Evolutionary conservation across 1,140 invertebrate species (phyloP), one percentile per base, ranked within the genome.

Genomic region (Olivierus martensii): DNA sequence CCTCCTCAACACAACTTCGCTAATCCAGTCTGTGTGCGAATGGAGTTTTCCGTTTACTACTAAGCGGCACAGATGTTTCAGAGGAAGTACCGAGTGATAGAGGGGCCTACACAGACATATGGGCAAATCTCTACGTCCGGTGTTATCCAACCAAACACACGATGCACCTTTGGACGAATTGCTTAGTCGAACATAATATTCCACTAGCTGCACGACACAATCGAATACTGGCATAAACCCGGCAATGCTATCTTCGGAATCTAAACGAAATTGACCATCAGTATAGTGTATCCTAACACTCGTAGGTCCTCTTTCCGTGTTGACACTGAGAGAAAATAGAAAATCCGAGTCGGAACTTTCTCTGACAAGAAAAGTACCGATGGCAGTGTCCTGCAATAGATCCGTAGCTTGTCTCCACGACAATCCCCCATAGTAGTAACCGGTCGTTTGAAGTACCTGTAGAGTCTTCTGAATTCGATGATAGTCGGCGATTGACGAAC

Each of bases 301-400:
- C 0, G 84, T 90, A 1, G 86, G 84, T 1, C 87, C 87, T 35
- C 78, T 69, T n/a, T 77, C 74, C 0, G 86, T 90, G 66, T 89
- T 84, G 9, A 90, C 81, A 61, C 83, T 87, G 14, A 92, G 70
- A 3, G 85, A 80, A 64, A 83, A 91, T 28, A 84, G 76, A 67
- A 79, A 87, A 57, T 77, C 75, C 3, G 77, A 77, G 65, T 90
- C 83, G 1, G 80, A 80, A 11, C 84, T 88, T 65, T 88, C 81
- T 36, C 88, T 70, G 35, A 90, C 74, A 15, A 90, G 67, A 69
- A 86, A 87, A 0, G 79, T 78, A 0, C 84, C 84, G 11, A 57
- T 53, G 7, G 47, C 19, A 18, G 15, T 66, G n/a, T 77, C 72
- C 52, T 78, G 75, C 28, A 88, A 73, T 3, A 86, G 61, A 42